Base-by-base conservation (phyloP, 2,113 vertebrate genomes). In the Vimba vimba region DNA sequence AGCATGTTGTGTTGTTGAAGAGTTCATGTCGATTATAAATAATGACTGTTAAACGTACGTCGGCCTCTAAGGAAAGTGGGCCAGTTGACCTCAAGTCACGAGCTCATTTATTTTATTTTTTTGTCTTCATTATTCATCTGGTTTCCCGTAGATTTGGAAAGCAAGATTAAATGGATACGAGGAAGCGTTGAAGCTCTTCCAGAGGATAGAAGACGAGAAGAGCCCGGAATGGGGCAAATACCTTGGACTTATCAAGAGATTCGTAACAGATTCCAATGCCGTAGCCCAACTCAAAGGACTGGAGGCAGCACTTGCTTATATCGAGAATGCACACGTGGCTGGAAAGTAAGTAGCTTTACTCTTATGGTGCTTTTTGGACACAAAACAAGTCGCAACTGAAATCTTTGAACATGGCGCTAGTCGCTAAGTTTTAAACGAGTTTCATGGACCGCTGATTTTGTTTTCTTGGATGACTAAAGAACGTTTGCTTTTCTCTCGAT, bases 151-250 rank as follows among this genome's bases (percentile, higher is more conserved):
- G 98, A 91, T 99, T 27, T 99, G 98, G 98, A 99, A 99, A 94
- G 98, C 98, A 68, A 96, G 98, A 85, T 92, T 99, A 90, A 98
- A 94, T 89, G 97, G 98, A 33, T 99, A 99, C 88, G 98, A 99
- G 94, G 98, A 99, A 91, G 97, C 97, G 12, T 87, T 98, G 87
- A 99, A 99, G 87, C 92, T 99, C 77, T 99, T 99, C 92, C 96
- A 98, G 93, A 96, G 95, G 91, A 97, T 99, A 91, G 98, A 99
- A 91, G 98, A 99, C 87, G 98, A 99, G 91, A 99, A 99, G 93
- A 99, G 96, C 89, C 96, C 97, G 0, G 98, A 99, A 91, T 99
- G 98, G 98, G 96, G 96, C 69, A 99, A 98, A 90, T 99, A 96
- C 89, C 95, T 99, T 89, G 98, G 98, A 55, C 92, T 99, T 84